Evolutionary conservation across 2,888 invertebrate species (phyloP).

Genomic region (Stramonita haemastoma): DNA sequence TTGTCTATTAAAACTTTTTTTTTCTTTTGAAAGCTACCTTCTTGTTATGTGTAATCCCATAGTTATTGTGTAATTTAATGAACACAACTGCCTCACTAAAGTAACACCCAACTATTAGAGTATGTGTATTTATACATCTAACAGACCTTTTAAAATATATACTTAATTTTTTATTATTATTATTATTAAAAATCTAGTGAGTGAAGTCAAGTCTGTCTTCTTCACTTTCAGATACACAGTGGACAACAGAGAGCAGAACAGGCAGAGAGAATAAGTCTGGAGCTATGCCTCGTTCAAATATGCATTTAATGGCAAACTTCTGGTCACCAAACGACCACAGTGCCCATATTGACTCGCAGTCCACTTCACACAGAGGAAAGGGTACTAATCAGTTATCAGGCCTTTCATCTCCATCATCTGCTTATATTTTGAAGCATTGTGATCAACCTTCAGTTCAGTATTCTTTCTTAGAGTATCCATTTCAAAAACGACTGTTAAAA

Average conservation of each 20-base stretch:
- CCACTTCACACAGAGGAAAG: background rate
- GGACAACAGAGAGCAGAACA: constrained; percentile 12
- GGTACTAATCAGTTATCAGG: background rate
- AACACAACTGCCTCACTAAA: no score
- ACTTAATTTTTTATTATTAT: no score
- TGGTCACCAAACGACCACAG: background rate
- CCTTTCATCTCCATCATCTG: background rate
- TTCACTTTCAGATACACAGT: constrained; percentile 30
- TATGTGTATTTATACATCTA: no score
- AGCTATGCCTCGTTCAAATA: background rate
- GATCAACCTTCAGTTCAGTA: no score
- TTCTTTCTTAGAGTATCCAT: background rate
- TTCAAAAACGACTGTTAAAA: background rate
- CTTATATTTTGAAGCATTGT: background rate
- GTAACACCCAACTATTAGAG: no score
- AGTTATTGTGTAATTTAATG: no score
- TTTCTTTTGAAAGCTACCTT: no score
- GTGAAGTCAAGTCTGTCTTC: constrained; percentile 1
- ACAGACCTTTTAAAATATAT: no score
- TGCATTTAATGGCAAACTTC: background rate
- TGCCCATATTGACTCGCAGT: background rate
- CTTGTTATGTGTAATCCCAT: no score
- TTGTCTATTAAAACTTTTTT: no score
- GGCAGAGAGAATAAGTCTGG: constrained; percentile 24
- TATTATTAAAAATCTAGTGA: no score